Percentiles rank a stretch among this genome's conserved stretches.
phyloP scores from a whole-genome alignment of 2,888 invertebrate genomes.

The Lithodes maja region DNA sequence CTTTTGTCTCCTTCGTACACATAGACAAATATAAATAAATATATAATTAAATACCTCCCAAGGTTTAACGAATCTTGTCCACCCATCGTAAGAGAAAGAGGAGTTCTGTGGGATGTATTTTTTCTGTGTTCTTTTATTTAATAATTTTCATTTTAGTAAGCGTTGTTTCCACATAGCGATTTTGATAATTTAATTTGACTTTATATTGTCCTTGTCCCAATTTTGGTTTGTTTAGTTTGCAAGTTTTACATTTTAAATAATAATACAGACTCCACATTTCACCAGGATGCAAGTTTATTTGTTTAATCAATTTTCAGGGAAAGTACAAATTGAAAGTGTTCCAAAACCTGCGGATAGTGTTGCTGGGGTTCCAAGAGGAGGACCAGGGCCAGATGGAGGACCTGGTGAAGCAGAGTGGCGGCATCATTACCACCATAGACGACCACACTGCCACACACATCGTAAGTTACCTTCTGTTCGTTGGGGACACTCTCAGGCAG shows the following conservation, averaged over 20 bases:
- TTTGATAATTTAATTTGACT: too few relatives aligned
- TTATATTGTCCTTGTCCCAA: too few relatives aligned
- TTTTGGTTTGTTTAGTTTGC: too few relatives aligned
- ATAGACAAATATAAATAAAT: too few relatives aligned
- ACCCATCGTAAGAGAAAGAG: too few relatives aligned
- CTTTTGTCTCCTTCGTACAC: too few relatives aligned
- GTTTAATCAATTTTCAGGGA: slow-evolving; percentile 26
- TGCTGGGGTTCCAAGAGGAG: slow-evolving; percentile 91
- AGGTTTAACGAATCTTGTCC: not conserved
- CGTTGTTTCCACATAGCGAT: too few relatives aligned
- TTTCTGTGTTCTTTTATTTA: not conserved
- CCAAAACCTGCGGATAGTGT: slow-evolving; percentile 89
- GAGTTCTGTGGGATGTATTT: too few relatives aligned
- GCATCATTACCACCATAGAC: slow-evolving; percentile 82
- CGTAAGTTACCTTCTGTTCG: slow-evolving; percentile 79
- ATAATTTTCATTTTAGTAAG: not conserved
- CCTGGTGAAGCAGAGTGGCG: slow-evolving; percentile 89
- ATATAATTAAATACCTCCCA: not conserved
- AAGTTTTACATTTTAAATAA: not conserved
- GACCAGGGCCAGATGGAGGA: slow-evolving; percentile 95
- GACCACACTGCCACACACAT: slow-evolving; percentile 93
- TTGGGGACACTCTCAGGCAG: too few relatives aligned
- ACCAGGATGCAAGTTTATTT: not conserved
- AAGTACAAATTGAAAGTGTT: slow-evolving; percentile 87
- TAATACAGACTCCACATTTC: not conserved